These are phyloP conservation scores for Netelia melanura DNA, from an alignment of 2,888 invertebrate species.

Conservation along the genomic window DNA sequence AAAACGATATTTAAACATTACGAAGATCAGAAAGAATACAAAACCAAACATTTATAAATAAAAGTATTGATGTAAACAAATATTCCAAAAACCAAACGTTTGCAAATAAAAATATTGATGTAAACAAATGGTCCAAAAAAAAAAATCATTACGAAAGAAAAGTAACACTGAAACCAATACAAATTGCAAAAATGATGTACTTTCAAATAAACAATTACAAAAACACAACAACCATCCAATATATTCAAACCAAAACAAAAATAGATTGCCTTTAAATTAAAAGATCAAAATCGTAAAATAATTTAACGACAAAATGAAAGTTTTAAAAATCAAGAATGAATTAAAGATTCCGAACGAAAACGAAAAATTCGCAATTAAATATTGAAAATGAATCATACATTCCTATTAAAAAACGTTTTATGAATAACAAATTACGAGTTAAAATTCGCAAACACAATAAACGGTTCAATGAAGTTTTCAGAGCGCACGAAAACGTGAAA, in stretches of 20 bases:
- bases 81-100: no score
- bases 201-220: slow-evolving; percentile 10
- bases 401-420: neutral
- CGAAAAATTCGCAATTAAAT: neutral
- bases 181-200: neutral
- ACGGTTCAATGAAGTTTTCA: neutral
- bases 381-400: neutral
- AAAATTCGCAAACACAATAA: no score
- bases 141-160: no score
- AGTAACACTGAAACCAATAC: no score
- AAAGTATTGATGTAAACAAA: no score
- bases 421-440: neutral
- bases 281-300: slow-evolving; percentile 1
- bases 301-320: slow-evolving; percentile 5
- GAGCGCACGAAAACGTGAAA: neutral
- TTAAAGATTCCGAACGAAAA: neutral
- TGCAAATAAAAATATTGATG: no score
- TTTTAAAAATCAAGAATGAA: slow-evolving; percentile 2
- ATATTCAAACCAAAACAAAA: neutral
- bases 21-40: no score
- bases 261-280: no score
- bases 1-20: no score
- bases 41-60: no score
- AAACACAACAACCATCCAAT: neutral
- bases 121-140: no score